A percentile compares a stretch with the other conserved stretches of the same genome.
Conservation (phyloP, 1,140 invertebrate genomes). For the Calliopsis andreniformis region DNA sequence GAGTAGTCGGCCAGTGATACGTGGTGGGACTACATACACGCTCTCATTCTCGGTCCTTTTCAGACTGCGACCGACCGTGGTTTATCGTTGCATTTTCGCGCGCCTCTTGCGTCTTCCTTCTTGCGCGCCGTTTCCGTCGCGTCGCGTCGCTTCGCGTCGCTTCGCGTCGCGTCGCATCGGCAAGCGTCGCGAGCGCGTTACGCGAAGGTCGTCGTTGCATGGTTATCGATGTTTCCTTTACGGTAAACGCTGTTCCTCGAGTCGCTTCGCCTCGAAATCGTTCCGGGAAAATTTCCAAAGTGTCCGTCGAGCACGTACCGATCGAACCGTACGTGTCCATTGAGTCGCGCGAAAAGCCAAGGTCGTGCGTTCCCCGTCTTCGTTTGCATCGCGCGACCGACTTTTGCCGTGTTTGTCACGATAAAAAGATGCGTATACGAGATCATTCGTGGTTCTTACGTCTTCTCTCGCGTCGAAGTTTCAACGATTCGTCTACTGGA, state of each 20-base stretch:
- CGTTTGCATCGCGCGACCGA: neutral
- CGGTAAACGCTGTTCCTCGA: slow-evolving; percentile 1
- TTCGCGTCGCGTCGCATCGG: too few species aligned
- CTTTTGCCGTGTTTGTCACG: neutral
- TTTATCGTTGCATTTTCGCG: neutral
- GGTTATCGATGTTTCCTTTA: slow-evolving; percentile 36
- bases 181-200: neutral
- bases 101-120: neutral
- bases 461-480: neutral
- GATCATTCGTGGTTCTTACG: neutral
- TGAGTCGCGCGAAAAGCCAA: slow-evolving; percentile 17
- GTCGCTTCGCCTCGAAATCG: neutral
- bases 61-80: neutral
- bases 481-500: too few species aligned
- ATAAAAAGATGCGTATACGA: slow-evolving; percentile 10
- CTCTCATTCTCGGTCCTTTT: too few species aligned
- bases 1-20: too few species aligned
- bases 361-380: slow-evolving; percentile 21
- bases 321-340: slow-evolving; percentile 37
- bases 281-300: slow-evolving; percentile 26
- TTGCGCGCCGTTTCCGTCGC: neutral
- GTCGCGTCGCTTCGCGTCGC: too few species aligned
- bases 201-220: slow-evolving; percentile 36
- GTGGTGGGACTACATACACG: too few species aligned
- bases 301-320: slow-evolving; percentile 34